Base-by-base conservation (phyloP, 2,888 invertebrate genomes). In the Dasypogon diadema region DNA sequence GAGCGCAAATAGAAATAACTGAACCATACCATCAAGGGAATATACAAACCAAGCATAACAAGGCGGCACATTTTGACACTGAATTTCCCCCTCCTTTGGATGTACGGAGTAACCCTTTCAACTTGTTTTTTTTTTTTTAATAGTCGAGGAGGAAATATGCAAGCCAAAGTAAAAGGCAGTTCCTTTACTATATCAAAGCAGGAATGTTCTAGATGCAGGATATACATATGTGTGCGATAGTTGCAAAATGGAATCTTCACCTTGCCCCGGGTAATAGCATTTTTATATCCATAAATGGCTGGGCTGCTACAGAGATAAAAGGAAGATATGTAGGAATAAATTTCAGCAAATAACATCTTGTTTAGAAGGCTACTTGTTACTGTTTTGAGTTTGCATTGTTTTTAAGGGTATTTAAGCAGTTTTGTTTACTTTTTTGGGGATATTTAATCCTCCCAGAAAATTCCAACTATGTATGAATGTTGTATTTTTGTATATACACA, bases 251-350 rank as follows among this genome's bases (percentile, higher is more conserved):
- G 48, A 30, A 30, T 68, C 68, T 68, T 68, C 68, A 68, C 68
- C 68, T 68, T 68, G 68, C 26, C 22, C 51, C 18, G 68, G 68
- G 68, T 68, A 68, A 68, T 68, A 48, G 68, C 68, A 68, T 68
- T 68, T 68, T 68, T 68, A 48, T 68, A 68, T 68, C 68, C 68
- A 24, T 48, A 68, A 51, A 68, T 68, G 68, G 46, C 48, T 68
- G 68, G n/a, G n/a, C 48, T 68, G 26, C 68, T 48, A 51, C 48
- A 48, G 8, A 16, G 68, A 51, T 48, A 68, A 68, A 58, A 14
- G 21, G 12, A 22, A 42, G 42, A 60, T 34, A 26, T 14, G 1
- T 63, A 22, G 34, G 34, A 63, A 30, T 37, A 14, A 21, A 37
- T 14, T 37, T 63, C n/a, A 2, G 63, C 42, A 63, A 63, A 63